Evolutionary conservation across 2,113 vertebrate genomes (phyloP), one percentile per base, ranked within the genome.

Genomic region (Dasypus novemcinctus): DNA sequence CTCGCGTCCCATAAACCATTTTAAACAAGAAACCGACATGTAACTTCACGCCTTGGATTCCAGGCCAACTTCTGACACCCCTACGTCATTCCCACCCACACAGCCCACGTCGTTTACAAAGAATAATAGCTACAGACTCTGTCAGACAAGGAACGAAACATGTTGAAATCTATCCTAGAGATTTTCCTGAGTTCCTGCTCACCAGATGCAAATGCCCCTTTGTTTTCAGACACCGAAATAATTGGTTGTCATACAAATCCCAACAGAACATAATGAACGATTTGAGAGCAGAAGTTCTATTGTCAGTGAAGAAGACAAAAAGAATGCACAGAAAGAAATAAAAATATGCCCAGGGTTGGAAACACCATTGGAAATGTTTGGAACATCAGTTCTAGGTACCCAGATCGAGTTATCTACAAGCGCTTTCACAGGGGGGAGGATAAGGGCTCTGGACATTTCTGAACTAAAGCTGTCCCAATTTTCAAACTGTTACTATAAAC

Each of bases 141-240:
- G 46, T 38, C 59, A 83, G 36, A 84, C 25, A 54, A 9, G 1
- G 64, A 61, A 87, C 78, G 8, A 89, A 85, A 96, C 69, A 85
- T 81, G 57, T 88, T 57, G 85, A 82, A 95, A 18, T 57, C 86
- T 17, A 2, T 61, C 59, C 38, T 80, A 46, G 64, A 20, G 49
- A 79, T 83, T 87, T 84, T 46, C 64, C 23, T 74, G 61, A 71
- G 76, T 31, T 63, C 29, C 85, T n/a, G 59, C 18, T 79, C 68
- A 83, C 33, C 23, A 84, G 36, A 88, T 66, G 61, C 20, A 92
- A 93, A 84, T 33, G 21, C 17, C 33, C 88, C 49, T 95, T 95
- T 97, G 81, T 95, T 96, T 95, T 79, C 52, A 91, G 76, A 94
- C 95, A 95, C 72, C 49, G 72, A 92, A 80, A 89, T 74, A 87